phyloP scores from a whole-genome alignment of 2,888 invertebrate genomes.

The Cryptosula pallasiana region DNA sequence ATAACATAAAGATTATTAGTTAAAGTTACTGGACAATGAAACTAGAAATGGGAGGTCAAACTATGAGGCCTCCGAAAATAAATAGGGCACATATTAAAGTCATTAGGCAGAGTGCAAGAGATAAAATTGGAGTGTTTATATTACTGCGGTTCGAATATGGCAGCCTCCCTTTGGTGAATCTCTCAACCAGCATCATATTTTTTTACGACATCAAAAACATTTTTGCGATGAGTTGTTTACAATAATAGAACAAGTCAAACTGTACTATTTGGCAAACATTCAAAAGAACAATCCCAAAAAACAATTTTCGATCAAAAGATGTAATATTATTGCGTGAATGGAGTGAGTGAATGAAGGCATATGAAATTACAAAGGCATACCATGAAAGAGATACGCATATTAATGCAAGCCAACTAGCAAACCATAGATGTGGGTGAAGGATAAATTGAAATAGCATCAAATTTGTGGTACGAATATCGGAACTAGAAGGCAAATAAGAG shows the following conservation, averaged over 20 bases:
- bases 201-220: background rate
- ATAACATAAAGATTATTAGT: background rate
- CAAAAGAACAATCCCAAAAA: background rate
- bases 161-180: background rate
- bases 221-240: background rate
- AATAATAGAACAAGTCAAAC: background rate
- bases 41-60: background rate
- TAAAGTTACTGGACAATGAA: background rate
- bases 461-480: too few relatives aligned
- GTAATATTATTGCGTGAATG: background rate
- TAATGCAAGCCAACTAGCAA: background rate
- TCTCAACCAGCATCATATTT: background rate
- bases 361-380: too few relatives aligned
- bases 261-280: background rate
- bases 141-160: background rate
- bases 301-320: background rate
- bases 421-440: background rate
- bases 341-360: too few relatives aligned
- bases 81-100: too few relatives aligned
- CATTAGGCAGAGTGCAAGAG: too few relatives aligned
- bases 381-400: too few relatives aligned
- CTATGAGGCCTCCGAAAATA: too few relatives aligned
- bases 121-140: background rate
- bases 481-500: too few relatives aligned
- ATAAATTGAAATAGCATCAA: background rate